These are phyloP conservation scores for Varanus komodoensis DNA, from an alignment of 2,113 vertebrate genomes.

Conservation along the genomic window DNA sequence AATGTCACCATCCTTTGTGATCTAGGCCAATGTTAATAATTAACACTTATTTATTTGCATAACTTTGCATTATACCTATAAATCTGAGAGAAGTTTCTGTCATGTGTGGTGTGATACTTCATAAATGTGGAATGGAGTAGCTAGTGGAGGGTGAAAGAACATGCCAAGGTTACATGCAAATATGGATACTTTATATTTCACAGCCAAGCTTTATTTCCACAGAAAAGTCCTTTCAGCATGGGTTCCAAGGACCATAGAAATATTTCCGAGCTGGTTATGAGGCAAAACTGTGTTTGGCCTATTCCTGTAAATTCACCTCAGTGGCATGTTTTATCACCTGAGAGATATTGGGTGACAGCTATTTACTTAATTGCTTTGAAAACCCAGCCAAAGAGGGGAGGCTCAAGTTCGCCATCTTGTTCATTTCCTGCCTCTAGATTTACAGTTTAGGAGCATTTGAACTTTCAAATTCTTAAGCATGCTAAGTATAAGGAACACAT, in stretches of 20 bases:
- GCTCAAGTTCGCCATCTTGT: constrained; percentile 61
- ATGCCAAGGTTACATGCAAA: constrained; percentile 59
- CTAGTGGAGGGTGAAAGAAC: constrained; percentile 38
- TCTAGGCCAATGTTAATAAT: constrained; percentile 14
- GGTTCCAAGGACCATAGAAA: constrained; percentile 42
- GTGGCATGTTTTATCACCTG: constrained; percentile 71
- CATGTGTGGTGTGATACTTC: constrained; percentile 17
- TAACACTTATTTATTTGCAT: constrained; percentile 53
- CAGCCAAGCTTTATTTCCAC: constrained; percentile 31
- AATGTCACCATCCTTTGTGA: constrained; percentile 29
- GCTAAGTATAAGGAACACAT: constrained; percentile 70
- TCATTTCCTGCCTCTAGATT: constrained; percentile 81
- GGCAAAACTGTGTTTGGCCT: constrained; percentile 54
- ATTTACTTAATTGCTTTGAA: constrained; percentile 81
- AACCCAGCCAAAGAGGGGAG: constrained; percentile 70
- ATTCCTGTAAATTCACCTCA: constrained; percentile 71
- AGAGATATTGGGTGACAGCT: constrained; percentile 67
- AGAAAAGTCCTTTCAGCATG: constrained; percentile 34
- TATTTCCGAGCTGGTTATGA: constrained; percentile 46
- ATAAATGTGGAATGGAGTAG: constrained; percentile 50
- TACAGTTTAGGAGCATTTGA: constrained; percentile 76
- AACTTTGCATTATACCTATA: constrained; percentile 53
- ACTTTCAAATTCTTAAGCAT: constrained; percentile 74
- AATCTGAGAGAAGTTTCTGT: constrained; percentile 49
- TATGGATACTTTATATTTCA: constrained; percentile 38